phyloP scores from a whole-genome alignment of 2,797 vertebrate species.

The Typhlichthys eigenmanni region DNA sequence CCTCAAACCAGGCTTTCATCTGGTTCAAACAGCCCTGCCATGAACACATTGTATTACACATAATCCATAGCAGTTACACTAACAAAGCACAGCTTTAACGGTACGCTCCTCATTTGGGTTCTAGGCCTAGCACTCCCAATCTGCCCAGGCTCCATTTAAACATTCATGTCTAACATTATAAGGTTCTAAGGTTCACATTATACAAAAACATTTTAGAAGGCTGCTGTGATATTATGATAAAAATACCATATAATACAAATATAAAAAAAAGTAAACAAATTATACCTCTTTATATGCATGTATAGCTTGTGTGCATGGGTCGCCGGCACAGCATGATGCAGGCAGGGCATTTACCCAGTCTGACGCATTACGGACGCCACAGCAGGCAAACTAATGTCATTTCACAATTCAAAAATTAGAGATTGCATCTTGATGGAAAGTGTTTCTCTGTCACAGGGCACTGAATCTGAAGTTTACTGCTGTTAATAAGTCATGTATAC shows the following conservation, averaged over 20 bases:
- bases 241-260: too few species aligned
- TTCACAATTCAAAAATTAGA: background rate
- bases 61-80: background rate
- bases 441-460: background rate
- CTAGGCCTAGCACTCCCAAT: too few species aligned
- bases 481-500: too few species aligned
- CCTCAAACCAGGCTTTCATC: slow-evolving; percentile 45
- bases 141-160: too few species aligned
- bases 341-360: slow-evolving; percentile 57
- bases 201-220: too few species aligned
- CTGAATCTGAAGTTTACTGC: background rate
- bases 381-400: slow-evolving; percentile 64
- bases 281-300: accelerated
- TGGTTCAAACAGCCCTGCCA: slow-evolving; percentile 61
- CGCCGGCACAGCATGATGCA: background rate
- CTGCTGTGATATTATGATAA: too few species aligned
- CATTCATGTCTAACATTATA: too few species aligned
- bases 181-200: too few species aligned
- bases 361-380: slow-evolving; percentile 42
- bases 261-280: too few species aligned
- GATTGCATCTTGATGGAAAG: background rate
- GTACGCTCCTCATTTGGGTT: background rate
- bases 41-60: background rate
- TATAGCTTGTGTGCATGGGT: accelerated
- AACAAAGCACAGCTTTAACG: background rate